Percentiles rank a stretch among this genome's conserved stretches.
These are phyloP conservation scores for Xylophagus ater DNA, from an alignment of 2,888 invertebrate species.

Conservation along the genomic window DNA sequence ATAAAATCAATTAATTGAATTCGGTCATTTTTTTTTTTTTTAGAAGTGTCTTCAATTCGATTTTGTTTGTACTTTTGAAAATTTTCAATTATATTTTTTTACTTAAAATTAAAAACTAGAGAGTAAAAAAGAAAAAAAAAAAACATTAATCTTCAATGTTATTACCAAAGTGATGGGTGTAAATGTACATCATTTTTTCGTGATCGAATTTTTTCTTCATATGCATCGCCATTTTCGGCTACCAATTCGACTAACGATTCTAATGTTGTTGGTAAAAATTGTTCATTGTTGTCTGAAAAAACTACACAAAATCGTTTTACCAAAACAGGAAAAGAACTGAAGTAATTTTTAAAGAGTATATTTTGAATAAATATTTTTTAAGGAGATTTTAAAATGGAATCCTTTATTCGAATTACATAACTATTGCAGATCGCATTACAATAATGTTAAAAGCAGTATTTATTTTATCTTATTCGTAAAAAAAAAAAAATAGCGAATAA, in stretches of 20 bases:
- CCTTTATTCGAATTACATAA: too few species aligned
- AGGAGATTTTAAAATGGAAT: too few species aligned
- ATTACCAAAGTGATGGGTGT: constrained; percentile 40
- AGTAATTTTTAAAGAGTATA: too few species aligned
- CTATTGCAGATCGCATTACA: too few species aligned
- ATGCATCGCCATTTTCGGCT: constrained; percentile 53
- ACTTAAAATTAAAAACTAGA: constrained; percentile 2
- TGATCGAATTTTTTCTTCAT: constrained; percentile 51
- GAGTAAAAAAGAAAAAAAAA: constrained; percentile 13
- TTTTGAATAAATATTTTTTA: too few species aligned
- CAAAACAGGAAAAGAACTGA: constrained; percentile 20
- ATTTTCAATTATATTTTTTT: constrained; percentile 1
- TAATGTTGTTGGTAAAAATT: constrained; percentile 39
- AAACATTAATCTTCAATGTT: constrained; percentile 13
- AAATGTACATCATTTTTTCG: constrained; percentile 39
- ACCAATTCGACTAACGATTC: constrained; percentile 48
- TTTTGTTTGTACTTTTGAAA: too few species aligned
- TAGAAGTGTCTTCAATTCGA: too few species aligned
- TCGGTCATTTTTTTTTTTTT: too few species aligned
- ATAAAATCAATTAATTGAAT: too few species aligned
- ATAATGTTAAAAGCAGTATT: too few species aligned
- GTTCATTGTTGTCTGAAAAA: constrained; percentile 38
- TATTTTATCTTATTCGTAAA: too few species aligned
- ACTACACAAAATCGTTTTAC: constrained; percentile 38
- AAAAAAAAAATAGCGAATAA: too few species aligned